Evolutionary conservation across 37 sponge, comb jelly and placozoan genomes (phyloP), one percentile per base, ranked within the genome.

Genomic region (Dysidea cf. avara): DNA sequence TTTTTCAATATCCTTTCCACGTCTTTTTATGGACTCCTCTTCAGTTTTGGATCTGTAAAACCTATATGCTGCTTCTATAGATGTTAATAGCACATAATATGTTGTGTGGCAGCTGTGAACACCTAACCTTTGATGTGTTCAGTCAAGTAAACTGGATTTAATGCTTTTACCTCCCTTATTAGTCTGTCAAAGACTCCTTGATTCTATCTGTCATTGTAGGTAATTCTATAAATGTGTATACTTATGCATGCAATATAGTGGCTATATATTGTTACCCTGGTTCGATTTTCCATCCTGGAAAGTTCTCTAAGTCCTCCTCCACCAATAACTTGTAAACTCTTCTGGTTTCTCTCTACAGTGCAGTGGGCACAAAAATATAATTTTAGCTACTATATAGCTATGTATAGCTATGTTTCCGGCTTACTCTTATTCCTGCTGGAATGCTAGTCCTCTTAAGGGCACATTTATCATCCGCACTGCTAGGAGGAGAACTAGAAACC

Each of bases 231-330:
- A 43, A 43, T 43, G 9, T 12, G 46, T 43, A 43, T 9, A 43
- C 9, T 5, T 9, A 43, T 43, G 46, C 46, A 43, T 43, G 46
- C 9, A 43, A 43, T 9, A 43, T 9, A 12, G 9, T 52, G 20
- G 46, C 9, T 12, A 43, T 9, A 43, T 9, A 12, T 12, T 52
- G 20, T 28, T 74, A 76, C 77, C 56, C 39, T 7, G 56, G 77
- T 18, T 25, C 77, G 63, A 76, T 76, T 14, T 34, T 31, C 25
- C 39, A 78, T 24, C 79, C 79, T 29, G 34, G 59, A 35, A 78
- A 76, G 30, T 76, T 40, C 1, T 65, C 56, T n/a, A 5, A 43
- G 21, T 78, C 79, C 17, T 78, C 79, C 32, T 78, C 79, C 39
- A 68, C 7, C 18, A 78, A 46, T 21, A 47, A 24, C 36, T 67